Evolutionary conservation across 2,113 vertebrate genomes (phyloP), one percentile per base, ranked within the genome.

Genomic region (Mastomys natalensis): DNA sequence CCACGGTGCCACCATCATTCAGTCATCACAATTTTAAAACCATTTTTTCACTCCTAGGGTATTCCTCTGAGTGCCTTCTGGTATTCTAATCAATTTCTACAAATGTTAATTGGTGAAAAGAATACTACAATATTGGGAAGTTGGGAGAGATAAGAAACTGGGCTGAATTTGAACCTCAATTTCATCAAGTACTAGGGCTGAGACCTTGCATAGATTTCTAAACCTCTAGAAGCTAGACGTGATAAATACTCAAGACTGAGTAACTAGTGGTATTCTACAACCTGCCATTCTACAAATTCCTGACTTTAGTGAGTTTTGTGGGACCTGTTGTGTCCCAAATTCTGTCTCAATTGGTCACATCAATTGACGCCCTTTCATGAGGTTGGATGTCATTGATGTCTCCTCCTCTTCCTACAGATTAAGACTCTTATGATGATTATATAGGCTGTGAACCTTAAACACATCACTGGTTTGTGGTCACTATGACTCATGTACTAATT

Each of bases 251-350:
- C 9, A 72, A 37, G 10, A 13, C 6, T 48, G 0, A 80, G 29
- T 82, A 19, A 5, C 60, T 76, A 29, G 48, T 22, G 29, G 16
- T 13, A 1, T 85, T 19, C 10, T 17, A 22, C 0, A 73, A 9
- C 45, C 1, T 0, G 9, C 12, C 2, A 0, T 84, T 84, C 16
- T 66, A 2, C 1, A 80, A 24, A 89, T 40, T 5, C 13, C 22
- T 74, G 40, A 19, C 22, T 1, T 17, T 24, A 22, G 15, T 45
- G 10, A 40, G 48, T 7, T 5, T 3, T 53, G 43, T 11, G 0
- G 1, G 2, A 64, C 10, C 34, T 48, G 0, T 62, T 66, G 3
- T 3, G 29, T 15, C 6, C 4, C 1, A 3, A 0, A 37, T 45
- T 80, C 26, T 55, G 85, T 87, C 40, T 88, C 13, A 7, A 7